phyloP scores from a whole-genome alignment of 2,797 vertebrate species.

The Lithobates pipiens region DNA sequence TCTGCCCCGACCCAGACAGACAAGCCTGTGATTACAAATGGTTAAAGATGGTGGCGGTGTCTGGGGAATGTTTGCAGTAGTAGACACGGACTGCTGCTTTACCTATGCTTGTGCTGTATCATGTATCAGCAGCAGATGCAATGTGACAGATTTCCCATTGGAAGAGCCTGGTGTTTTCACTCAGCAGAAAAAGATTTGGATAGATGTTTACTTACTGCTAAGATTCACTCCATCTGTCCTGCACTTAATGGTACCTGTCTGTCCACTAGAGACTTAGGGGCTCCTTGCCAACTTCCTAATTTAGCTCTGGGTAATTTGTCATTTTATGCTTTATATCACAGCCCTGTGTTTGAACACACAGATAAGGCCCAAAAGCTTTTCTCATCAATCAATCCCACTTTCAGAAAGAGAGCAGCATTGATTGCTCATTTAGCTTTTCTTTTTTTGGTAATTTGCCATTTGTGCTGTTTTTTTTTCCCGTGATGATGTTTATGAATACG shows the following conservation, averaged over 20 bases:
- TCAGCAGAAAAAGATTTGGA: slow-evolving; percentile 60
- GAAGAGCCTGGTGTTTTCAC: slow-evolving; percentile 62
- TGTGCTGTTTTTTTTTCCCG: background rate
- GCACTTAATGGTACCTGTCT: slow-evolving; percentile 63
- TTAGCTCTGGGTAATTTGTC: slow-evolving; percentile 57
- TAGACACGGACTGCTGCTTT: slow-evolving; percentile 27
- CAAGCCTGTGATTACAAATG: slow-evolving; percentile 13
- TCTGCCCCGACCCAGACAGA: slow-evolving; percentile 8
- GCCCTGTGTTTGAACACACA: slow-evolving; percentile 56
- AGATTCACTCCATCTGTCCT: slow-evolving; percentile 70
- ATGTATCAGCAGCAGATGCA: slow-evolving; percentile 66
- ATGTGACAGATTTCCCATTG: slow-evolving; percentile 59
- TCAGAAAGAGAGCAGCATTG: slow-evolving; percentile 20
- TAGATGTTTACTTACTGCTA: slow-evolving; percentile 65
- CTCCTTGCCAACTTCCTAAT: slow-evolving; percentile 53
- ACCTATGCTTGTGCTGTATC: slow-evolving; percentile 53
- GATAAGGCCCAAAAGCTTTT: slow-evolving; percentile 44
- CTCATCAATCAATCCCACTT: slow-evolving; percentile 58
- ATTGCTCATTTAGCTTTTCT: slow-evolving; percentile 35
- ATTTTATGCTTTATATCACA: slow-evolving; percentile 51
- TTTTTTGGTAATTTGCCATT: slow-evolving; percentile 38
- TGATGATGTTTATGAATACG: background rate
- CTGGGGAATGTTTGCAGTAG: slow-evolving; percentile 55
- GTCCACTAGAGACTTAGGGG: slow-evolving; percentile 44
- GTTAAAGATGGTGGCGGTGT: slow-evolving; percentile 35